Conservation (phyloP, 2,888 invertebrate genomes). For the Erebia aethiops region DNA sequence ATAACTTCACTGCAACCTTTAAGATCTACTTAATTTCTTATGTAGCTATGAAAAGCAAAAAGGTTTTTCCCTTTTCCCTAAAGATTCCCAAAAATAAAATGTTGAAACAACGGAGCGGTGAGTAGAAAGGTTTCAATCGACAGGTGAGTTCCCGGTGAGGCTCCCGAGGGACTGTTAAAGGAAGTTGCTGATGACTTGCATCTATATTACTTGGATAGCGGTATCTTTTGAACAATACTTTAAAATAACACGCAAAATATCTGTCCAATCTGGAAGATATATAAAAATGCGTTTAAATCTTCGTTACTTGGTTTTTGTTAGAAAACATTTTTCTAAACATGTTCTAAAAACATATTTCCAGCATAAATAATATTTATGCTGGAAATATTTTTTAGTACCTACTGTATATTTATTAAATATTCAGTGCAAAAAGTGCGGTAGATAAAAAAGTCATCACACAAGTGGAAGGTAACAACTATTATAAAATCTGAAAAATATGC, state of each 20-base stretch:
- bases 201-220: constrained; percentile 31
- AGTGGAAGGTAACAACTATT: too few relatives aligned
- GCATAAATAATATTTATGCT: too few relatives aligned
- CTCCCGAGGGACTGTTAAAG: constrained; percentile 61
- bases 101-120: constrained; percentile 58
- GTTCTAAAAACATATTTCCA: too few relatives aligned
- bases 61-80: constrained; percentile 5
- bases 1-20: too few relatives aligned
- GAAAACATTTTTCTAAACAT: too few relatives aligned
- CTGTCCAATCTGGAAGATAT: neutral
- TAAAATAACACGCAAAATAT: too few relatives aligned
- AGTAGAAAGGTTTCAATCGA: constrained; percentile 68
- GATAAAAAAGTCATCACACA: too few relatives aligned
- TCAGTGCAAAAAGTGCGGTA: too few relatives aligned
- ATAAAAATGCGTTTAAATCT: neutral
- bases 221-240: constrained; percentile 31
- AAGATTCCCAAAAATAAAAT: constrained; percentile 19
- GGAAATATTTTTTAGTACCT: too few relatives aligned
- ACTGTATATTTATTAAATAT: too few relatives aligned
- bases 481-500: too few relatives aligned
- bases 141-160: constrained; percentile 62
- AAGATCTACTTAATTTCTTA: neutral
- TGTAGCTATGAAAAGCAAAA: neutral
- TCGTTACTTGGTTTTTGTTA: too few relatives aligned
- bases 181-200: constrained; percentile 67